Evolutionary conservation across 2,888 invertebrate genomes (phyloP).

Genomic region (Bibio marci): DNA sequence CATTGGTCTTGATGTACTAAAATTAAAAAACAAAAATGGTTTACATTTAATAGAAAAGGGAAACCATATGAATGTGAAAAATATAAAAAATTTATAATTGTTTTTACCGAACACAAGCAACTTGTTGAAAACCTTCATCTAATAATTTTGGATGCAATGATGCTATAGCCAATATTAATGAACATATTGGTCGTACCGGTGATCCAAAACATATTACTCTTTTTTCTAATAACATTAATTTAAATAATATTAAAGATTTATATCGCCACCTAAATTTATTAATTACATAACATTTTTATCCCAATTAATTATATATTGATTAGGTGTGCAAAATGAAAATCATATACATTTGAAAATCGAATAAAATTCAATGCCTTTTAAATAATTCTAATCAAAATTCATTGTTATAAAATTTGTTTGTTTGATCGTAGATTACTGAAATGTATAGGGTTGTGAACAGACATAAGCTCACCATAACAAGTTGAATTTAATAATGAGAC

Average conservation of each 20-base stretch:
- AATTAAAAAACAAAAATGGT: not conserved
- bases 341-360: no score
- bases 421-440: no score
- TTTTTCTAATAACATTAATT: conserved; percentile 74
- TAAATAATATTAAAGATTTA: conserved; percentile 81
- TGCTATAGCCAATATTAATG: conserved; percentile 68
- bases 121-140: conserved; percentile 64
- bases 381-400: no score
- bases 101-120: conserved; percentile 61
- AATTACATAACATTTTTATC: not conserved
- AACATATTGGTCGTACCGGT: conserved; percentile 79
- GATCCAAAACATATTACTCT: conserved; percentile 83
- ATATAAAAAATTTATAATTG: not conserved
- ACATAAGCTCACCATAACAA: no score
- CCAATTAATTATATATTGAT: no score
- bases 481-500: no score
- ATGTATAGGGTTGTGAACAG: no score
- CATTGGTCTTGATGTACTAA: conserved; percentile 48
- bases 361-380: no score
- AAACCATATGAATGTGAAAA: no score
- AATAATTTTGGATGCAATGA: conserved; percentile 83
- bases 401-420: no score
- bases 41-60: no score
- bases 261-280: conserved; percentile 51
- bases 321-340: no score